phyloP scores from a whole-genome alignment of 2,113 vertebrate species.

The Chrysochloris asiatica region DNA sequence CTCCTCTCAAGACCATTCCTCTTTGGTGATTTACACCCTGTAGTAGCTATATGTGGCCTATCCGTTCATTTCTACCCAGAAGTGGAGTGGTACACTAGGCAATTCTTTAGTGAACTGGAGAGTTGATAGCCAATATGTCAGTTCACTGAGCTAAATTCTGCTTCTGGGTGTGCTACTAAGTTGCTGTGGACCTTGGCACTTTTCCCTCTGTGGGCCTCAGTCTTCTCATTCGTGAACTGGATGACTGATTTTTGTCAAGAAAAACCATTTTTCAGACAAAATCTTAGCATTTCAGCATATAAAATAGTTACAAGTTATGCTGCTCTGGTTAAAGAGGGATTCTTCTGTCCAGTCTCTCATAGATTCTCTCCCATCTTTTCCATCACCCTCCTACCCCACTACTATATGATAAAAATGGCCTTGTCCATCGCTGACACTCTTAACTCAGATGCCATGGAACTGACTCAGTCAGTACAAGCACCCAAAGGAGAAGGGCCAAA shows the following conservation, averaged over 20 bases:
- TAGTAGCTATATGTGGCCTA: not conserved
- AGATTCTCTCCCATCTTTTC: not conserved
- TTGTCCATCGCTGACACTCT: not conserved
- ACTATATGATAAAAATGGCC: not conserved
- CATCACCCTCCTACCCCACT: too few species aligned
- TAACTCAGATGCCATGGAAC: not conserved
- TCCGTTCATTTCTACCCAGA: not conserved
- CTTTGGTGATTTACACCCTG: not conserved
- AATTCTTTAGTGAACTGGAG: not conserved
- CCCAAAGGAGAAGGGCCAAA: not conserved
- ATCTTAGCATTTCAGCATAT: constrained; percentile 36
- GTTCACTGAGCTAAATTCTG: not conserved
- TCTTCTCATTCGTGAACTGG: not conserved
- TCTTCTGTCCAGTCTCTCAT: not conserved
- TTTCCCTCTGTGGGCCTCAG: not conserved
- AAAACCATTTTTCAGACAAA: not conserved
- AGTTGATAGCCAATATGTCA: not conserved
- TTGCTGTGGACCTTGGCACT: not conserved
- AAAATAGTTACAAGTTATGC: not conserved
- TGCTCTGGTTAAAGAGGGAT: not conserved
- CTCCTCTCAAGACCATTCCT: not conserved
- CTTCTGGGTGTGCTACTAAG: not conserved
- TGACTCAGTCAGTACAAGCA: not conserved
- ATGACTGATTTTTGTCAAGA: not conserved
- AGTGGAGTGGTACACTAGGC: not conserved